Evolutionary conservation across 1,140 invertebrate species (phyloP), one percentile per base, ranked within the genome.

Genomic region (Goniozus legneri): DNA sequence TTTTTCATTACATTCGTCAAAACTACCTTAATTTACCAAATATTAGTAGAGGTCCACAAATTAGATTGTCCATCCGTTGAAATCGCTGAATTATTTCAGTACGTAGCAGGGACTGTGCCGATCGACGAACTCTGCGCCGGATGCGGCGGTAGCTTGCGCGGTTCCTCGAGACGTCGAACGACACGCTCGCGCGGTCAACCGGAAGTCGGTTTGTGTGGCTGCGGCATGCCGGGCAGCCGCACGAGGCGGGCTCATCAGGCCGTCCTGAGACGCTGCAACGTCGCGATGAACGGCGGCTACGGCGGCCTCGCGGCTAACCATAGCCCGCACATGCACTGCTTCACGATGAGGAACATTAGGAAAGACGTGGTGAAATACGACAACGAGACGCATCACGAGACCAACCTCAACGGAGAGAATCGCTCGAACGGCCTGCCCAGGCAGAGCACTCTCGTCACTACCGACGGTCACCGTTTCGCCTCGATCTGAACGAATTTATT

Each of bases 221-320:
- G 51, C 16, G 49, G 59, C 0, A 36, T 52, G 0, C 34, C 50
- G 0, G n/a, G n/a, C n/a, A n/a, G n/a, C n/a, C n/a, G n/a, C n/a
- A n/a, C n/a, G n/a, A 34, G 61, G 8, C 32, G 27, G 1, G 32
- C 40, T 0, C 35, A 50, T 10, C 51, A 44, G 24, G 22, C 39
- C 0, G 49, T 56, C 7, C 7, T 54, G 19, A n/a, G n/a, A 51
- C 56, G 4, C 42, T 65, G 1, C 45, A 54, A 8, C 54, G 58
- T 8, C 14, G 64, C 60, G 3, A 56, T 62, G 31, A 69, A 62
- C 44, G 71, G 64, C 56, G 60, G 67, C 19, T 68, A 65, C 56
- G 62, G 64, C 47, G 70, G 61, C 35, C 64, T 58, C 39, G 60
- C 62, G 54, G 69, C 56, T 40, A 49, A 45, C 1, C 46, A 67